A percentile compares a stretch with the other conserved stretches of the same genome.
Evolutionary conservation across 2,888 invertebrate species (phyloP).

Genomic region (Amphimallon solstitiale): DNA sequence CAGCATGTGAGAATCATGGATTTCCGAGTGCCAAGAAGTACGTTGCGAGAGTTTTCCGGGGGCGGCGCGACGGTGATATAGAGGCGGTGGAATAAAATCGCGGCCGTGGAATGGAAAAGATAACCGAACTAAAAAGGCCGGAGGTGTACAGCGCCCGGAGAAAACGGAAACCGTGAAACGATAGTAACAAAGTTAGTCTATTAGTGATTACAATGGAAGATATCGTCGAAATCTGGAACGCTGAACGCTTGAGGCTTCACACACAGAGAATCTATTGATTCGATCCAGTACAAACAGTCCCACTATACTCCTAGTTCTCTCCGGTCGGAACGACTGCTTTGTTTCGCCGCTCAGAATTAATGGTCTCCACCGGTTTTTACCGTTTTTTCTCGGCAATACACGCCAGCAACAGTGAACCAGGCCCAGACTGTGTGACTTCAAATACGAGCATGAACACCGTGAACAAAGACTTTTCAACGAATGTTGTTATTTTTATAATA

Average conservation of each 20-base stretch:
- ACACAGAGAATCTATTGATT: slow-evolving; percentile 49
- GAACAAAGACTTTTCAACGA: not conserved
- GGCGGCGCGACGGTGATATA: no score
- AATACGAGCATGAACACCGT: not conserved
- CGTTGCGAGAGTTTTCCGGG: no score
- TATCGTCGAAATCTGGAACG: slow-evolving; percentile 45
- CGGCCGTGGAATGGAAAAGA: no score
- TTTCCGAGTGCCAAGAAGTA: no score
- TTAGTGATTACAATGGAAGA: slow-evolving; percentile 54
- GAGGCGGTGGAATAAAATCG: no score
- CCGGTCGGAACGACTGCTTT: slow-evolving; percentile 44
- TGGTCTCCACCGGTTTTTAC: slow-evolving; percentile 42
- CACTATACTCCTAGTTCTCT: slow-evolving; percentile 35
- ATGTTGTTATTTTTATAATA: slow-evolving; percentile 39
- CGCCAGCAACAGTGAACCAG: slow-evolving; percentile 11
- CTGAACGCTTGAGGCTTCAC: slow-evolving; percentile 45
- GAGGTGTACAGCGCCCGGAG: not conserved
- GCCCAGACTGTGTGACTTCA: not conserved
- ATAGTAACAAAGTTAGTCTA: slow-evolving; percentile 55
- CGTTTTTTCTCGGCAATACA: slow-evolving; percentile 22
- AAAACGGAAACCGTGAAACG: slow-evolving; percentile 42
- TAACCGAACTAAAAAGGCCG: not conserved
- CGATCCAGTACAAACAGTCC: slow-evolving; percentile 44
- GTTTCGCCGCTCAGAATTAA: slow-evolving; percentile 47
- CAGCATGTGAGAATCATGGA: no score